Evolutionary conservation across 1,140 invertebrate genomes (phyloP).

Genomic region (Oscheius sp.): DNA sequence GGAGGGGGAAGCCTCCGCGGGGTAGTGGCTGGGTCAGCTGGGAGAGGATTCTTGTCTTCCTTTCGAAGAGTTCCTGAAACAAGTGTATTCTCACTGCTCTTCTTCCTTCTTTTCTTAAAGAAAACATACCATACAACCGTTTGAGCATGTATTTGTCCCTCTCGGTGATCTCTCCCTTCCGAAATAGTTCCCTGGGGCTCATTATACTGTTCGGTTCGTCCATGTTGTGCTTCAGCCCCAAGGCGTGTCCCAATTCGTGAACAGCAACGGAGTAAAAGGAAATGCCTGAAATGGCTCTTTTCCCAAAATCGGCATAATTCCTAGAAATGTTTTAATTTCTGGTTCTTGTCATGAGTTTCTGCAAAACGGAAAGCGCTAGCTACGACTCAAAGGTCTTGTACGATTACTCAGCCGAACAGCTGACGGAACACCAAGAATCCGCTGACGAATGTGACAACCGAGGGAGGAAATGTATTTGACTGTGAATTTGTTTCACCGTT

Average conservation of each 20-base stretch:
- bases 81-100: background rate
- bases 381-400: too few relatives aligned
- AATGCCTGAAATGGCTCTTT: background rate
- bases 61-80: background rate
- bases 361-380: too few relatives aligned
- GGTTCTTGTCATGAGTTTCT: too few relatives aligned
- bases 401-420: too few relatives aligned
- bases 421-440: too few relatives aligned
- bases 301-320: background rate
- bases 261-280: background rate
- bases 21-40: background rate
- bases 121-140: background rate
- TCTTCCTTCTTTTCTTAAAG: background rate
- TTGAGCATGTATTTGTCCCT: background rate
- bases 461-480: too few relatives aligned
- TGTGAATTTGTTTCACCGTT: too few relatives aligned
- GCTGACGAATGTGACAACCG: too few relatives aligned
- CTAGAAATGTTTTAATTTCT: too few relatives aligned
- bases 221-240: background rate
- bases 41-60: background rate
- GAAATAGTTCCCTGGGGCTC: background rate
- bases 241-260: slow-evolving; percentile 3
- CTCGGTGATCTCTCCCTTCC: background rate
- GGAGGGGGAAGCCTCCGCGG: too few relatives aligned
- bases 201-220: slow-evolving; percentile 2